These are phyloP conservation scores for Helicolenus hilgendorfi DNA, from an alignment of 2,797 vertebrate genomes.

Conservation along the genomic window DNA sequence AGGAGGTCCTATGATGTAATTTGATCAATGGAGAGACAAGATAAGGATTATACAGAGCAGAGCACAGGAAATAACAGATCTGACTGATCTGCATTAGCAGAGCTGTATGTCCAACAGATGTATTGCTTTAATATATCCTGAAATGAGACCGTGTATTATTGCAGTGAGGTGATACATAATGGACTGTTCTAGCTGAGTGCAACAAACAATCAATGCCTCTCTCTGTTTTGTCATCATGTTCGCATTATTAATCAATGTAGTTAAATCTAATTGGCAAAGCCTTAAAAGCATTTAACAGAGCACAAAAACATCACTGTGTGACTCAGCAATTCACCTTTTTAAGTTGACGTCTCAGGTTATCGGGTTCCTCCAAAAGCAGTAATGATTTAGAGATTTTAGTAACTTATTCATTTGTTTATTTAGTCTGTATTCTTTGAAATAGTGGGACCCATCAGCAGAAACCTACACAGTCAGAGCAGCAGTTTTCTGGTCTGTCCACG, in stretches of 20 bases:
- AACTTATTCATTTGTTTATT: not conserved
- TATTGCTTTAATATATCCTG: not conserved
- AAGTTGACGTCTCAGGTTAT: not conserved
- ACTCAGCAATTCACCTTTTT: not conserved
- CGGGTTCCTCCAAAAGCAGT: not conserved
- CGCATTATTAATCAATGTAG: not conserved
- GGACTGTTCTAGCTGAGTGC: not conserved
- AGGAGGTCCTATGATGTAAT: conserved; percentile 8
- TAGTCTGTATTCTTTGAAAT: not conserved
- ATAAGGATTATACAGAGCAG: conserved; percentile 9
- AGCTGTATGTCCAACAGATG: not conserved
- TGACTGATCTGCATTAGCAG: not conserved
- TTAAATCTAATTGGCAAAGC: not conserved
- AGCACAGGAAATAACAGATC: conserved; percentile 4
- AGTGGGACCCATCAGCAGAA: not conserved
- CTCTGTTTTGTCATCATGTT: not conserved
- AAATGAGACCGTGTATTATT: not conserved
- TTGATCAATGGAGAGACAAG: conserved; percentile 26
- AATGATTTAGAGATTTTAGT: not conserved
- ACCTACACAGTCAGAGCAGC: not conserved
- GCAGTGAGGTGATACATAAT: not conserved
- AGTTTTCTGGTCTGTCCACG: not conserved
- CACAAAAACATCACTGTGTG: not conserved
- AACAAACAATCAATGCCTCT: not conserved
- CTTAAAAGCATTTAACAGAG: not conserved